Percentiles rank a stretch among this genome's conserved stretches.
phyloP scores from a whole-genome alignment of 2,888 invertebrate species.

The Yponomeuta cagnagella region DNA sequence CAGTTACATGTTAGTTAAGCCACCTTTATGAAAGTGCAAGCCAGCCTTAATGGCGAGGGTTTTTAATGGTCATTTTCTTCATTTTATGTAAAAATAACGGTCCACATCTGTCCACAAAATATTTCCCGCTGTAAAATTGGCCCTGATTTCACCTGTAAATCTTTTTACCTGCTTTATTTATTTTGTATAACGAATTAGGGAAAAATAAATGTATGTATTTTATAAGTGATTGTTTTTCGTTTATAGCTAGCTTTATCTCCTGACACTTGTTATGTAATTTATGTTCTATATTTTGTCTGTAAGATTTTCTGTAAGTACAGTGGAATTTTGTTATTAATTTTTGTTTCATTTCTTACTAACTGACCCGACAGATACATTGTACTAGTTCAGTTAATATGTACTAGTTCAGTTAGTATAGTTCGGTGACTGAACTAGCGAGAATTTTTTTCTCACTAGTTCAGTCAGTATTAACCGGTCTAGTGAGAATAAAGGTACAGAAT shows the following conservation, averaged over 20 bases:
- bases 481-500: too few species aligned
- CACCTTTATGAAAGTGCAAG: too few species aligned
- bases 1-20: too few species aligned
- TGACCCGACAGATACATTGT: too few species aligned
- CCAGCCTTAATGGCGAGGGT: too few species aligned
- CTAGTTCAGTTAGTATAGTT: too few species aligned
- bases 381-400: too few species aligned
- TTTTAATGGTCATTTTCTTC: too few species aligned
- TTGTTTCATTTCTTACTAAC: not conserved
- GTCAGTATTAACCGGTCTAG: too few species aligned
- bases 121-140: not conserved
- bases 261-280: not conserved
- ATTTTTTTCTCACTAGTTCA: too few species aligned
- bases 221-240: not conserved
- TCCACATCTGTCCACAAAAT: not conserved
- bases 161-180: not conserved
- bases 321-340: not conserved
- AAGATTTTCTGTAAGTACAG: constrained; percentile 1
- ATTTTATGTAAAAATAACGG: too few species aligned
- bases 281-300: not conserved
- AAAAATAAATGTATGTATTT: not conserved
- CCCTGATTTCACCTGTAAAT: not conserved
- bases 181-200: not conserved
- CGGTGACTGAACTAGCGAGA: too few species aligned
- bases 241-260: not conserved